Evolutionary conservation across 1,140 invertebrate species (phyloP).

Genomic region (Mycetomoellerius zeteki): DNA sequence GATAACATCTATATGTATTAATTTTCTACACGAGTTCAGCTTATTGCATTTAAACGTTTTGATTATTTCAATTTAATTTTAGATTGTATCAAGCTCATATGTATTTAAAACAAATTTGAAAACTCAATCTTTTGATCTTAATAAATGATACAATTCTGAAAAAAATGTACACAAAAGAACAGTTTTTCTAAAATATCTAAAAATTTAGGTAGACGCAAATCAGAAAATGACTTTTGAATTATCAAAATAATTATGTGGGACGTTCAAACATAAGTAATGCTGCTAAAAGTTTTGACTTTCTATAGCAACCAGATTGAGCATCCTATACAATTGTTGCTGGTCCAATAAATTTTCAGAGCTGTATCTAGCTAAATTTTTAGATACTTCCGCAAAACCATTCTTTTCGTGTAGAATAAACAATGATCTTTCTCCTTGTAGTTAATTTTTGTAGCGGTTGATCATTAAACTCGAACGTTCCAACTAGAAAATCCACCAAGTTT

Average conservation of each 20-base stretch:
- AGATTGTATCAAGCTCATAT: neutral
- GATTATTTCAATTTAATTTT: neutral
- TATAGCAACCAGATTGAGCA: too few species aligned
- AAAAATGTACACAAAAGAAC: neutral
- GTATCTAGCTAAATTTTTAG: too few species aligned
- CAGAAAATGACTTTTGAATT: too few species aligned
- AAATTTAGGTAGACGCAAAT: too few species aligned
- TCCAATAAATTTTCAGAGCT: too few species aligned
- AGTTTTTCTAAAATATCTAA: too few species aligned
- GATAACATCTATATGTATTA: neutral
- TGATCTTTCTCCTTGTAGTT: constrained; percentile 40
- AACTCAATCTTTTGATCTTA: neutral
- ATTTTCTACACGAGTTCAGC: constrained; percentile 9
- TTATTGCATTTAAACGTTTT: neutral
- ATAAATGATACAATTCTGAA: neutral
- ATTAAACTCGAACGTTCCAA: neutral
- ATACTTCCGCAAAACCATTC: too few species aligned
- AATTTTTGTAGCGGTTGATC: constrained; percentile 13
- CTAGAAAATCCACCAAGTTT: neutral
- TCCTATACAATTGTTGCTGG: too few species aligned
- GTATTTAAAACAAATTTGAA: neutral
- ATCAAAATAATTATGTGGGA: too few species aligned
- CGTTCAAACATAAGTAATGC: too few species aligned
- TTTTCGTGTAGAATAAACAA: too few species aligned
- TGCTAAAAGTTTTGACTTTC: too few species aligned